phyloP scores from a whole-genome alignment of 2,888 invertebrate genomes.

The Hoplodrina blanda region DNA sequence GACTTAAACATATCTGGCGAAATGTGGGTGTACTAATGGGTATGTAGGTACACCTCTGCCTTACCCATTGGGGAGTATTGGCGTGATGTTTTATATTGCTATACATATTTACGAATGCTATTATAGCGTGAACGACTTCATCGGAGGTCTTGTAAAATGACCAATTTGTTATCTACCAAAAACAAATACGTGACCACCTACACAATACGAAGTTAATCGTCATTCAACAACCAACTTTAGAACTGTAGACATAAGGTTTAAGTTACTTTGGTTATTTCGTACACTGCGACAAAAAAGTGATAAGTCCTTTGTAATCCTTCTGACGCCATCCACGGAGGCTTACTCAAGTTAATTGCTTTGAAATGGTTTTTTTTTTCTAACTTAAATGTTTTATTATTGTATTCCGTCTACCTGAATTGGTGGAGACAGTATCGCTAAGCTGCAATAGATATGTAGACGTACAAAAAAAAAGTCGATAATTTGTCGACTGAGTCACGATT shows the following conservation, averaged over 20 bases:
- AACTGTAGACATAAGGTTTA: slow-evolving; percentile 16
- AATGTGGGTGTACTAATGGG: too few relatives aligned
- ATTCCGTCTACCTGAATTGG: slow-evolving; percentile 87
- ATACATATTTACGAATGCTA: slow-evolving; percentile 52
- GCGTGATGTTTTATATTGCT: not conserved
- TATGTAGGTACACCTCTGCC: too few relatives aligned
- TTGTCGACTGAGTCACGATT: slow-evolving; percentile 74
- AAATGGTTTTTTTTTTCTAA: slow-evolving; percentile 78
- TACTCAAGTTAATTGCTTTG: slow-evolving; percentile 88
- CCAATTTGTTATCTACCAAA: slow-evolving; percentile 86
- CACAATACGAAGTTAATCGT: slow-evolving; percentile 58
- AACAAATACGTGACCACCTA: slow-evolving; percentile 88
- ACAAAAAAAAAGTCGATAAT: slow-evolving; percentile 77
- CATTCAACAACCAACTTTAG: slow-evolving; percentile 65
- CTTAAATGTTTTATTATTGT: slow-evolving; percentile 87
- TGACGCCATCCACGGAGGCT: slow-evolving; percentile 86
- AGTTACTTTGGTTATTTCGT: slow-evolving; percentile 30
- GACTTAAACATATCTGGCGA: too few relatives aligned
- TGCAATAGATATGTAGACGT: slow-evolving; percentile 75
- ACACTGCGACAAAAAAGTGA: slow-evolving; percentile 81
- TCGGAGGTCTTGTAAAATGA: slow-evolving; percentile 80
- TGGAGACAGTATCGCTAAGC: slow-evolving; percentile 80
- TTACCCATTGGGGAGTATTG: too few relatives aligned
- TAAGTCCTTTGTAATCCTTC: slow-evolving; percentile 89
- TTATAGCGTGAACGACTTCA: slow-evolving; percentile 73